Evolutionary conservation across 2,888 invertebrate species (phyloP).

Genomic region (Lycia hirtaria): DNA sequence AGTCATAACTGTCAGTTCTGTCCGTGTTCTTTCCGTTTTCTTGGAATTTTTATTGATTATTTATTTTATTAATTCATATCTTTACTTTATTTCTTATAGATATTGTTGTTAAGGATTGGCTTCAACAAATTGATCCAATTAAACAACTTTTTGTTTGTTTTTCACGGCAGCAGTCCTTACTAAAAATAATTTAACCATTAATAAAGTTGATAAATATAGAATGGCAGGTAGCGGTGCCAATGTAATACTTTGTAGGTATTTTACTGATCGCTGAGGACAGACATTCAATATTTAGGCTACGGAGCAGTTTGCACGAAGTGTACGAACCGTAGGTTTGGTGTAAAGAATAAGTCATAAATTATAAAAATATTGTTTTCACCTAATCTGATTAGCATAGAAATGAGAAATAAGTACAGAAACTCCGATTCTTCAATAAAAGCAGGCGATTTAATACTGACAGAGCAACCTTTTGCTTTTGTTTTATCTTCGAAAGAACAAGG

Average conservation of each 20-base stretch:
- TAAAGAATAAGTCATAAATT: too few species aligned
- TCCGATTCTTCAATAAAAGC: constrained; percentile 78
- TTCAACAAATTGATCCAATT: constrained; percentile 47
- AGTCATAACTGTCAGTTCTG: too few species aligned
- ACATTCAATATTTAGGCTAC: constrained; percentile 63
- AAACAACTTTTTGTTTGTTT: constrained; percentile 67
- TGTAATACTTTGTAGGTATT: constrained; percentile 67
- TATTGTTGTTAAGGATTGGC: too few species aligned
- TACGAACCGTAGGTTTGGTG: too few species aligned
- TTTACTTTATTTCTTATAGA: too few species aligned
- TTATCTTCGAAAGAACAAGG: constrained; percentile 89
- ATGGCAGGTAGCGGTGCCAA: constrained; percentile 70
- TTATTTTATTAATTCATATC: too few species aligned
- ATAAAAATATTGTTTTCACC: constrained; percentile 11
- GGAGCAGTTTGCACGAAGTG: too few species aligned
- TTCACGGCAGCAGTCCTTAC: constrained; percentile 61
- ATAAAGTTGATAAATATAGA: constrained; percentile 70
- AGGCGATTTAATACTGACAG: constrained; percentile 89
- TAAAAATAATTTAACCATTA: constrained; percentile 80
- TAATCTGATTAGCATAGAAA: constrained; percentile 45
- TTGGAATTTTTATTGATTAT: too few species aligned
- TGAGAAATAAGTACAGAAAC: constrained; percentile 77
- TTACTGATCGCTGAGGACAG: constrained; percentile 49
- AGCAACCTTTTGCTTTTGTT: constrained; percentile 91
- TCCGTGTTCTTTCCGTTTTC: too few species aligned